Conservation (phyloP, 2,888 invertebrate species). For the Cosmorhoe ocellata region DNA sequence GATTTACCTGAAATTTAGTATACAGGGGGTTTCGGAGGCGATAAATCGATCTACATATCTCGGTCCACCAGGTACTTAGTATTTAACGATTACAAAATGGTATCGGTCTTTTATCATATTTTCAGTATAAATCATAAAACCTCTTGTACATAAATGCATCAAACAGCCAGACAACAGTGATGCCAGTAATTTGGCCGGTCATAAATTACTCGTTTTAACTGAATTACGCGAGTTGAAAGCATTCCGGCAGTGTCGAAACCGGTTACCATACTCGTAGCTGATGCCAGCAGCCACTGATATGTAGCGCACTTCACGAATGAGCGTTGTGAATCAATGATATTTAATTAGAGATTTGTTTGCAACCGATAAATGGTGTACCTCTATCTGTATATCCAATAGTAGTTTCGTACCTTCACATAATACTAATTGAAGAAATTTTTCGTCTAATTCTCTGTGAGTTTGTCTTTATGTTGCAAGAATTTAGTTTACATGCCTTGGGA, state of each 20-base stretch:
- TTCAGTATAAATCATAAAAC: slow-evolving; percentile 19
- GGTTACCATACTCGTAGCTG: slow-evolving; percentile 51
- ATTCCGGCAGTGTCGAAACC: slow-evolving; percentile 67
- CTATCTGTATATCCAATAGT: too few relatives aligned
- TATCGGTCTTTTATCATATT: too few relatives aligned
- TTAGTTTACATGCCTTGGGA: too few relatives aligned
- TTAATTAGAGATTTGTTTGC: slow-evolving; percentile 50
- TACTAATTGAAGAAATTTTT: too few relatives aligned
- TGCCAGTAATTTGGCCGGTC: slow-evolving; percentile 76
- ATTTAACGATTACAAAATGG: too few relatives aligned
- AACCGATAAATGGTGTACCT: not conserved
- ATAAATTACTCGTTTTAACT: slow-evolving; percentile 82
- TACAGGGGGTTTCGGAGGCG: too few relatives aligned
- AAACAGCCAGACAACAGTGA: slow-evolving; percentile 60
- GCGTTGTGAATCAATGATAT: slow-evolving; percentile 62
- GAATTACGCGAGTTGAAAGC: slow-evolving; percentile 79
- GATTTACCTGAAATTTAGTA: too few relatives aligned
- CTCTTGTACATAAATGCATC: slow-evolving; percentile 44
- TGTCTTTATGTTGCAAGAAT: too few relatives aligned
- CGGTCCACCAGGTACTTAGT: too few relatives aligned
- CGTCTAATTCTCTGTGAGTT: too few relatives aligned
- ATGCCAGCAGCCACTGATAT: slow-evolving; percentile 55
- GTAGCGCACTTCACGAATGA: slow-evolving; percentile 67
- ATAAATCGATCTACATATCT: too few relatives aligned
- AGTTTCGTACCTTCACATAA: too few relatives aligned